These are phyloP conservation scores for Nannoperca obscura DNA, from an alignment of 2,797 vertebrate species.

Conservation along the genomic window DNA sequence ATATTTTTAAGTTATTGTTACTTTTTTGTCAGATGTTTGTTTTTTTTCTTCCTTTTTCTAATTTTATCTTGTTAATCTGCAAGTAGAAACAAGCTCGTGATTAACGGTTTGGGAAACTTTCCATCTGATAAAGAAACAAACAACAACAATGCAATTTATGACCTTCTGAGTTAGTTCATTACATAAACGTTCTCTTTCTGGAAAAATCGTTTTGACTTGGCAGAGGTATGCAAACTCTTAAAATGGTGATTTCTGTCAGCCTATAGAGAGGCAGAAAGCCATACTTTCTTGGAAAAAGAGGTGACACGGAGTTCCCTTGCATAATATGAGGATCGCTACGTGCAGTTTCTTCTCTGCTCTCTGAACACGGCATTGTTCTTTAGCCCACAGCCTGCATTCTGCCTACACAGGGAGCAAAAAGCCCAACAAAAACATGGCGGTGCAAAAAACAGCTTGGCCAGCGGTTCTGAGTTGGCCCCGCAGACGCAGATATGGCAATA, in stretches of 20 bases:
- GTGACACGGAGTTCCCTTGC: conserved; percentile 64
- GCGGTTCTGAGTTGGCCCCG: conserved; percentile 49
- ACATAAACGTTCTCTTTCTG: conserved; percentile 20
- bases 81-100: conserved; percentile 5
- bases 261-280: conserved; percentile 21
- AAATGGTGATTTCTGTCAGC: conserved; percentile 7
- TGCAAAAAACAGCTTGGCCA: conserved; percentile 50
- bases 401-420: conserved; percentile 74
- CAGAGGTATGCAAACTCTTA: conserved; percentile 12
- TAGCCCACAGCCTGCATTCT: conserved; percentile 83
- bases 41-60: not conserved
- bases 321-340: conserved; percentile 72
- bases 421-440: conserved; percentile 73
- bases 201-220: conserved; percentile 24
- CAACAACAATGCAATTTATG: conserved; percentile 1
- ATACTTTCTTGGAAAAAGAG: conserved; percentile 23
- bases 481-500: conserved; percentile 78
- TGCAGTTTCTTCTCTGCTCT: conserved; percentile 82
- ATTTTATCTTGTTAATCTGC: conserved; percentile 1
- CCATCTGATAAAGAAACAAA: not conserved
- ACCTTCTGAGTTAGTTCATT: not conserved
- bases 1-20: not conserved
- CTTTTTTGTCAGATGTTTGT: not conserved
- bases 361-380: conserved; percentile 79
- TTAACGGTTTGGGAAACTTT: conserved; percentile 9